Base-by-base conservation (phyloP, 2,797 vertebrate species). In the Anguilla pacifica region DNA sequence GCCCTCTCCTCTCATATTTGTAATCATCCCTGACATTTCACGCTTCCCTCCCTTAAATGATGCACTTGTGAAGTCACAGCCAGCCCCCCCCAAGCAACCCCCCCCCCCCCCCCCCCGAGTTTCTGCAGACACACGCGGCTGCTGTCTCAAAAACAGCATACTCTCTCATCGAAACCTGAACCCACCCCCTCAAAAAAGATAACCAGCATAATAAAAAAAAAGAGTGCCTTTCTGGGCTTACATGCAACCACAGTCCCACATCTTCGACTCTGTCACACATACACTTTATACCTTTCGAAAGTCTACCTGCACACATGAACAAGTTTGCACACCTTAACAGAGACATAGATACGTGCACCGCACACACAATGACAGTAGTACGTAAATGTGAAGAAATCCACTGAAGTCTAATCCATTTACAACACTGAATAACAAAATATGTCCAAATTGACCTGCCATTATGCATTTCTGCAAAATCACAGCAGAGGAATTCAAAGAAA, bases 11-110 rank as follows among this genome's bases (percentile, higher is more conserved):
- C 86, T 92, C 90, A 92, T 91, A 86, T 15, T 35, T 90, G 11
- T 88, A 91, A 92, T 92, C 90, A 92, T 89, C 49, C 81, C 0
- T 90, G 88, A 87, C 91, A 87, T 89, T 92, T 93, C 53, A 79
- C 39, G 64, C 31, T 0, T 53, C 61, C n/a, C 89, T 88, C 90
- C 0, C 90, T 88, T 70, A 67, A 86, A 86, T 74, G 35, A 72
- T 72, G 67, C 53, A 46, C 43, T 25, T 15, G 51, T 85, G 55
- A 25, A 85, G 59, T 31, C 28, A 19, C 31, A n/a, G 35, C 19
- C n/a, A 31, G 83, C 4, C 25, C 1, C 2, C 2, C 46, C 79
- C 15, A 0, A 6, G 22, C 35, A 13, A 17, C 1, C 22, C 19
- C 11, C 53, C 51, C 83, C 6, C n/a, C 67, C 9, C 11, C 5